Evolutionary conservation across 2,888 invertebrate species (phyloP), one percentile per base, ranked within the genome.

Genomic region (Sericinus montela): DNA sequence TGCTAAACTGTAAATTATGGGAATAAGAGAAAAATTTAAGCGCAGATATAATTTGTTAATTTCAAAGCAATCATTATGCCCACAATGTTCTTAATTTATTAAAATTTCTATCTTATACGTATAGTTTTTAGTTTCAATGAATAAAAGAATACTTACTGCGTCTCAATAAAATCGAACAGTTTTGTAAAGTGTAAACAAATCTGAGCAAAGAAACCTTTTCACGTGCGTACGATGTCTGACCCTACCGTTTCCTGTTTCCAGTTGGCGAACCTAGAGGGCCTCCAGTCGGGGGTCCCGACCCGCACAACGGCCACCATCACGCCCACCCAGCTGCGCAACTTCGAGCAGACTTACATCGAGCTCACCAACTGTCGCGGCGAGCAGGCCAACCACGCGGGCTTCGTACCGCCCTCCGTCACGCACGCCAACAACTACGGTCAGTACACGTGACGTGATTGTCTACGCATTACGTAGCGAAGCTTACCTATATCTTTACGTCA

Each of bases 261-360:
- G 95, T 93, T 95, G 91, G 93, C 94, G 65, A 92, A 94, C 78
- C 90, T 95, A 80, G 95, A 96, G 90, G 95, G 95, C 70, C 90
- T 95, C 79, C 95, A 95, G 83, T 95, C 94, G 78, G 96, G 96
- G 72, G 96, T 97, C 69, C 97, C 97, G 46, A 97, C 97, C 52
- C 92, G 95, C 80, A 98, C 97, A 58, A 97, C 98, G 72, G 94
- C 97, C 59, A 97, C 97, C 72, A 91, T 98, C 67, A 98, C 98
- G 60, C 98, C 98, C 56, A 98, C 98, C 39, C 97, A 97, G 65
- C 89, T 98, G 75, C 93, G 96, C 69, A 94, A 93, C 89, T 96
- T 98, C 83, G 97, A 98, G 88, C 97, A 97, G 80, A 94, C 96
- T 0, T 95, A 97, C 85, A 93, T 95, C 73, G 97, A 97, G 88